Evolutionary conservation across 2,888 invertebrate genomes (phyloP), one percentile per base, ranked within the genome.

Genomic region (Poecilus cupreus): DNA sequence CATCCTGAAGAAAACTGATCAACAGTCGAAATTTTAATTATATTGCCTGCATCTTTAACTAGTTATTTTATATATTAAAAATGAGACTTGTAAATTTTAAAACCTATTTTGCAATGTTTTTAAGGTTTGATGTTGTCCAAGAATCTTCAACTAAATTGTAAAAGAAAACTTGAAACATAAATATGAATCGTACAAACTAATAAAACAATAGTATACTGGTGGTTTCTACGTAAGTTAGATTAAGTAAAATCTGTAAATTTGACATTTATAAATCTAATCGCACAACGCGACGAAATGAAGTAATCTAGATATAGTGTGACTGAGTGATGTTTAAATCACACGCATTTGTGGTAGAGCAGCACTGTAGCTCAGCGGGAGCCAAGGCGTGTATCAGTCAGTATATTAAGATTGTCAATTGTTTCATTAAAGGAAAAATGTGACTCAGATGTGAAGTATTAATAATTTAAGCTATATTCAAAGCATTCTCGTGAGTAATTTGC

Each of bases 391-490:
- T 24, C 39, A 51, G 37, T 24, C 39, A 51, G 37, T 51, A 32
- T 70, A 70, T 70, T 68, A 51, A 75, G 75, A 51, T 75, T 49
- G 75, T 76, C 37, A 74, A 26, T 74, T 24, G 37, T 57, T 70
- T 79, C 79, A 70, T 68, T 68, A 51, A 78, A 79, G 32, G 43
- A 43, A 70, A 78, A 79, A 79, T 79, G 68, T 79, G 79, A 79
- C 49, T 78, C 79, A 79, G 46, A 46, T 39, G 32, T 11, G 64
- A 32, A 68, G 37, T 68, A 18, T 32, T 68, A 32, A 37, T 68
- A 68, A 32, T 68, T 18, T 68, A 18, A 32, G 37, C 16, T 68
- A 18, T 68, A 68, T 68, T 68, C 37, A 68, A 68, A 68, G 2
- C 37, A 37, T 68, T 24, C n/a, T 18, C 51, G 16, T 51, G 51